These are phyloP conservation scores for Stigmatopora argus DNA, from an alignment of 2,113 vertebrate species.

Conservation along the genomic window DNA sequence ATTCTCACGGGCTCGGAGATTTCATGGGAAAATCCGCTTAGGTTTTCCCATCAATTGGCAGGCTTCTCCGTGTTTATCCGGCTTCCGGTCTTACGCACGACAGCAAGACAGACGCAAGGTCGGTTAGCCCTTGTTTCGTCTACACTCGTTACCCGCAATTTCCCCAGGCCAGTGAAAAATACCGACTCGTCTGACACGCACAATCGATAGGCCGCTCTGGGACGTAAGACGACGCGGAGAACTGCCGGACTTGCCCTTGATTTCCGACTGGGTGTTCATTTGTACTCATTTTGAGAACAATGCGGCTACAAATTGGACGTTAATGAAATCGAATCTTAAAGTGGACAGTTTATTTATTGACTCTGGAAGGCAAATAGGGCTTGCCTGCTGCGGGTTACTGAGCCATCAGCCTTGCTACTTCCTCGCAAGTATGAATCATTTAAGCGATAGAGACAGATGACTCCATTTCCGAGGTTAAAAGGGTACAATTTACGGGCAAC, in stretches of 20 bases:
- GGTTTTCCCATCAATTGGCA: constrained; percentile 4
- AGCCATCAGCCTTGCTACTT: constrained; percentile 31
- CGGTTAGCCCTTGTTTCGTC: constrained; percentile 31
- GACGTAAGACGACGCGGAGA: constrained; percentile 48
- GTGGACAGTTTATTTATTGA: constrained; percentile 55
- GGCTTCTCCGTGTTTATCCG: background rate
- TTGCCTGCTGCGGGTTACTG: constrained; percentile 32
- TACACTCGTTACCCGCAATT: constrained; percentile 43
- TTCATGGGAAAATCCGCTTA: constrained; percentile 28
- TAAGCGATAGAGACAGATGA: constrained; percentile 50
- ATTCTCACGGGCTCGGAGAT: background rate
- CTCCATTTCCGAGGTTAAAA: constrained; percentile 50
- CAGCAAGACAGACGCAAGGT: constrained; percentile 35
- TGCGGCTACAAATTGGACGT: constrained; percentile 27
- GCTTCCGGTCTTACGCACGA: background rate
- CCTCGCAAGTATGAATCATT: constrained; percentile 44
- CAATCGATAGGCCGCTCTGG: constrained; percentile 53
- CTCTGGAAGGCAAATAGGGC: constrained; percentile 43
- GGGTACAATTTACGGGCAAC: constrained; percentile 45
- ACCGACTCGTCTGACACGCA: constrained; percentile 53
- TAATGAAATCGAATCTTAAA: constrained; percentile 35
- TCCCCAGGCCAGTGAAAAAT: constrained; percentile 42
- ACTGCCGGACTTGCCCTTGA: constrained; percentile 17
- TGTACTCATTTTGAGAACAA: constrained; percentile 34
- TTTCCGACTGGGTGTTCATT: constrained; percentile 24